Conservation (phyloP, 2,797 vertebrate genomes). For the Borostomias antarcticus region DNA sequence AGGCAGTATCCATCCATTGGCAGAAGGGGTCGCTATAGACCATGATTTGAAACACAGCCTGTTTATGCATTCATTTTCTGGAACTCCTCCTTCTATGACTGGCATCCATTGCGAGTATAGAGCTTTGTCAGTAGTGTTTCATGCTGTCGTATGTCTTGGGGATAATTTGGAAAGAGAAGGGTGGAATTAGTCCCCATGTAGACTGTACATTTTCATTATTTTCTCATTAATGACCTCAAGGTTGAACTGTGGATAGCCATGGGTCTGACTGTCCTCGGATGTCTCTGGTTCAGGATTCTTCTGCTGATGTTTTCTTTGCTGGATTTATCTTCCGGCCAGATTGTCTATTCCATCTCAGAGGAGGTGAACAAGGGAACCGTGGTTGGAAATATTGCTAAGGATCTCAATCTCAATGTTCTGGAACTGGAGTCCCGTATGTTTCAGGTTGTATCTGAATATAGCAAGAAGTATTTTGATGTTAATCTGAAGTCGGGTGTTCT, state of each 20-base stretch:
- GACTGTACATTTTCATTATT: no score
- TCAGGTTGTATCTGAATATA: conserved; percentile 47
- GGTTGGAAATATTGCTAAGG: conserved; percentile 61
- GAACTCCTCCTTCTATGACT: background rate
- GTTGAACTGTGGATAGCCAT: background rate
- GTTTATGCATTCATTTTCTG: background rate
- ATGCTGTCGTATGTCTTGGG: background rate
- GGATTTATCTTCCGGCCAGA: conserved; percentile 21
- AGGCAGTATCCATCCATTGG: background rate
- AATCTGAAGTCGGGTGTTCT: conserved; percentile 48
- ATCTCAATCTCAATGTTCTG: conserved; percentile 45
- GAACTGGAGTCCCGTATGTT: conserved; percentile 53
- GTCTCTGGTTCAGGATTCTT: background rate
- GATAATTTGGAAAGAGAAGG: background rate
- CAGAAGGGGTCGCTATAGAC: conserved; percentile 11
- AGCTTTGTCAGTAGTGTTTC: background rate
- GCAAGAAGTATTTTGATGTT: conserved; percentile 48
- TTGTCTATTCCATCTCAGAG: conserved; percentile 51
- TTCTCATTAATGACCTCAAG: no score
- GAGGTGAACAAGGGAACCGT: conserved; percentile 51
- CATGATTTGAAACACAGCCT: background rate
- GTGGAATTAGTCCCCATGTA: no score
- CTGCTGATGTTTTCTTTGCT: background rate
- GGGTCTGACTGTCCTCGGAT: background rate
- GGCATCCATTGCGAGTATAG: background rate